Percentiles rank a stretch among this genome's conserved stretches.
These are phyloP conservation scores for Agrochola lota DNA, from an alignment of 2,888 invertebrate species.

Conservation along the genomic window DNA sequence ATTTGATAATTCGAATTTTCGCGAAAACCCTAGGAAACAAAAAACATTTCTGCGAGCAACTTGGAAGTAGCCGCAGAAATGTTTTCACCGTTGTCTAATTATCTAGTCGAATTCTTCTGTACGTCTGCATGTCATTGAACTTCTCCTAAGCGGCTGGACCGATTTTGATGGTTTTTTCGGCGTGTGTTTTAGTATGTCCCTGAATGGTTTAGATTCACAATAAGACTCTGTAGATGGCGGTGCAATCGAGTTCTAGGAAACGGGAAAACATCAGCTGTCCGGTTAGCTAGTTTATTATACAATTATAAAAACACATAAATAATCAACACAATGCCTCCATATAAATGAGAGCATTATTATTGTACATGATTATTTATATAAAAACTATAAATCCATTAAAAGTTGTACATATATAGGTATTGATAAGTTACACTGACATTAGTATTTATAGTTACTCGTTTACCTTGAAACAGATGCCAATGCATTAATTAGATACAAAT, in stretches of 20 bases:
- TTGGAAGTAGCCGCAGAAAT: no score
- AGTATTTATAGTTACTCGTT: constrained; percentile 27
- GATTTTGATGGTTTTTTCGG: neutral
- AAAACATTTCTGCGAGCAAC: no score
- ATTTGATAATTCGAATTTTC: no score
- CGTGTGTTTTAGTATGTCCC: no score
- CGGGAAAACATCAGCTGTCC: no score
- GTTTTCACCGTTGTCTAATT: no score
- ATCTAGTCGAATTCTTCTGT: neutral
- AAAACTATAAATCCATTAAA: constrained; percentile 43
- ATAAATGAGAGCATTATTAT: constrained; percentile 51
- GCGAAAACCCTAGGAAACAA: no score
- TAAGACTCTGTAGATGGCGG: neutral
- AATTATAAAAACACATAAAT: constrained; percentile 50
- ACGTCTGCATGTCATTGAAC: no score
- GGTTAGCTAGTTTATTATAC: constrained; percentile 34
- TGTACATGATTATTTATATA: constrained; percentile 18
- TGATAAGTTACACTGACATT: constrained; percentile 4
- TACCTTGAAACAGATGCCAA: constrained; percentile 33
- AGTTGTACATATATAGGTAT: neutral
- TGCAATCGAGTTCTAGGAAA: neutral
- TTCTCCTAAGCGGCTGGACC: neutral
- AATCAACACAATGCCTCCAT: constrained; percentile 32
- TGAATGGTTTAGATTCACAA: neutral
- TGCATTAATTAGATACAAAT: constrained; percentile 14